Evolutionary conservation across 1,140 invertebrate species (phyloP), one percentile per base, ranked within the genome.

Genomic region (Trichonephila clavipes): DNA sequence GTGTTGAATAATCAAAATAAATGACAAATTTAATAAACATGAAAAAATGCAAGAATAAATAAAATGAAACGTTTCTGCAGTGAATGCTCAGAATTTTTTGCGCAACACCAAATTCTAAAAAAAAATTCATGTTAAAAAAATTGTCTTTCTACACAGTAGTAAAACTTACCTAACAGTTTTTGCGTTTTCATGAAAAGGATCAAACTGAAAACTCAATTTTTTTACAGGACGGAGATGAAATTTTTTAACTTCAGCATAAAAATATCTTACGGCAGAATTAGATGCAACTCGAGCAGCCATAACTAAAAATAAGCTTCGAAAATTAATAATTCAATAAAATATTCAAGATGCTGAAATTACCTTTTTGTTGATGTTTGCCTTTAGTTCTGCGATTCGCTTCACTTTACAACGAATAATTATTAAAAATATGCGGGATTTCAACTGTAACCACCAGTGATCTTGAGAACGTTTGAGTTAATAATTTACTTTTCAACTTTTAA

Each of bases 181-280:
- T 72, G 97, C 97, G 95, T 97, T 97, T 94, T 97, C 96, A 94
- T 97, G 96, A 96, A 98, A 98, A 10, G 98, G 98, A 96, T 98
- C 98, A 95, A 98, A 98, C 95, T 97, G 97, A 81, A 98, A 97
- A 21, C 96, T 96, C 92, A 98, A 97, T 95, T 97, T 97, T 95
- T 97, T 97, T 0, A 98, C 97, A n/a, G 98, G 97, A 96, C 97
- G 97, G 28, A 98, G 96, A 96, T 97, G 97, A 14, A 98, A 95
- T 90, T 95, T 94, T 95, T 96, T 97, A 77, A 98, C 94, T 95
- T 98, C 81, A 28, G 34, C 21, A 51, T 51, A 93, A 21, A 93
- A 88, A 44, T 19, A 77, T 64, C 61, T 87, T 24, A 77, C 1
- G 14, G 83, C 85, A 21, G 69, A 21, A 21, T 61, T 19, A 40